Conservation (phyloP, 2,888 invertebrate genomes). For the Pterostichus niger region DNA sequence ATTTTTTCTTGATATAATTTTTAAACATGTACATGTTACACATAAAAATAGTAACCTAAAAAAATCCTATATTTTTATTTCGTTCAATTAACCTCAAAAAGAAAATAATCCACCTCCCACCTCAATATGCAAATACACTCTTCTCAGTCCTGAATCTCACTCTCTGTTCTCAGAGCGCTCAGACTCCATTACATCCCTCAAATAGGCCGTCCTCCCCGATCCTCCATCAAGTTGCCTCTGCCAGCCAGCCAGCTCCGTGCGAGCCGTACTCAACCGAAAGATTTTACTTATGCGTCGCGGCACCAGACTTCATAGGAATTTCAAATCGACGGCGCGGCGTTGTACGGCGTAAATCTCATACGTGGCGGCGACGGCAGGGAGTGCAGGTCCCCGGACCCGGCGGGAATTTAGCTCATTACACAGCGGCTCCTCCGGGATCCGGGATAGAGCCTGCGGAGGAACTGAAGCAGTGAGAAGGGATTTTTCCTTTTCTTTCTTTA, state of each 20-base stretch:
- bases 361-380: constrained; percentile 11
- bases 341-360: constrained; percentile 59
- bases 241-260: neutral
- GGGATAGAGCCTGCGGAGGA: constrained; percentile 21
- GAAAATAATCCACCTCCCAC: neutral
- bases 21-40: too few species aligned
- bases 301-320: constrained; percentile 63
- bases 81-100: neutral
- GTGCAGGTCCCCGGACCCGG: constrained; percentile 21
- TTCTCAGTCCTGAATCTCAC: neutral
- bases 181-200: constrained; percentile 26
- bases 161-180: neutral
- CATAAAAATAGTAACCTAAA: too few species aligned
- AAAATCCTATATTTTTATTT: neutral
- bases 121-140: constrained; percentile 18
- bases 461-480: constrained; percentile 7
- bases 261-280: constrained; percentile 48
- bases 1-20: too few species aligned
- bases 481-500: constrained; percentile 43
- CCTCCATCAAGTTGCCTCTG: constrained; percentile 1
- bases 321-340: constrained; percentile 49
- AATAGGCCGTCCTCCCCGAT: constrained; percentile 18
- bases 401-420: constrained; percentile 64
- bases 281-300: constrained; percentile 60
- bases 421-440: constrained; percentile 47